A percentile compares a stretch with the other conserved stretches of the same genome.
These are phyloP conservation scores for Acromyrmex echinatior DNA, from an alignment of 1,140 invertebrate species.

Conservation along the genomic window DNA sequence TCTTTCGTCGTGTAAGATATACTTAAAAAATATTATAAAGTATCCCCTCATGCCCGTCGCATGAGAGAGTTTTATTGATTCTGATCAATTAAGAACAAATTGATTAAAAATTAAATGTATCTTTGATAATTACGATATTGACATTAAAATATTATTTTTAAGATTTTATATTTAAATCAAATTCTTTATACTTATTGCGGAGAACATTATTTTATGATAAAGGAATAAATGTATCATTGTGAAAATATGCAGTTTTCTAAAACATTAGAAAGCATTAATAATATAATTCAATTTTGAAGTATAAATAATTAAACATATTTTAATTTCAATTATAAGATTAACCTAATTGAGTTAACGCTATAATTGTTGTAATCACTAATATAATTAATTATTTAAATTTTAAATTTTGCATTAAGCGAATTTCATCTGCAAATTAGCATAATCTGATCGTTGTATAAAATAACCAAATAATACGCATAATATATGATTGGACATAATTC, in stretches of 20 bases:
- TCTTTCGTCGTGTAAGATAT: conserved; percentile 54
- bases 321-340: not conserved
- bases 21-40: conserved; percentile 68
- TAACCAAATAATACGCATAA: conserved; percentile 34
- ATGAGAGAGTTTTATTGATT: not conserved
- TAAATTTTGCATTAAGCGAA: conserved; percentile 18
- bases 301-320: not conserved
- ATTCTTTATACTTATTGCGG: not conserved
- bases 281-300: not conserved
- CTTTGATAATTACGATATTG: not conserved
- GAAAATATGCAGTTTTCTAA: not conserved
- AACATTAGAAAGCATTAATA: not conserved
- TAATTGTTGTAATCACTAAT: conserved; percentile 10
- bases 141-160: conserved; percentile 1
- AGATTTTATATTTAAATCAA: not conserved
- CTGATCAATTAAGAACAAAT: not conserved
- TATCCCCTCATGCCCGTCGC: not conserved
- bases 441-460: conserved; percentile 31
- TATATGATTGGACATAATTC: conserved; percentile 20
- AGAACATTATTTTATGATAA: conserved; percentile 2
- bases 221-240: not conserved
- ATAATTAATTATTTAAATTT: conserved; percentile 20
- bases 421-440: conserved; percentile 11
- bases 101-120: not conserved
- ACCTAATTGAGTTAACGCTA: conserved; percentile 3